A percentile compares a stretch with the other conserved stretches of the same genome.
Evolutionary conservation across 2,113 vertebrate genomes (phyloP).

Genomic region (Nymphicus hollandicus): DNA sequence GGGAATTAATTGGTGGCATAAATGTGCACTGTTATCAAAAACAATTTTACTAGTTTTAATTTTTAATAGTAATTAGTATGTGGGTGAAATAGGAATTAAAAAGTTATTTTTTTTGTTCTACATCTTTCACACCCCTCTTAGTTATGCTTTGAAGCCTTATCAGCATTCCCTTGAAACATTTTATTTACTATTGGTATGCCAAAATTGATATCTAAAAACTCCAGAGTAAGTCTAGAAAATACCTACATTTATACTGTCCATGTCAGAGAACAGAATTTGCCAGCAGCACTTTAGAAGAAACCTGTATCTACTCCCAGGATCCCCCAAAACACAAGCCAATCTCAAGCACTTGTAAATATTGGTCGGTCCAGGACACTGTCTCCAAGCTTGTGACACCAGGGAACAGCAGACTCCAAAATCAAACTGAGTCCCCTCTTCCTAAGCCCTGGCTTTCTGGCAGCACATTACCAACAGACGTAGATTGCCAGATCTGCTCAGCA

Average conservation of each 20-base stretch:
- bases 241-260: not conserved
- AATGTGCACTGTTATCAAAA: not conserved
- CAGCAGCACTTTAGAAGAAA: not conserved
- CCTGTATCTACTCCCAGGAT: not conserved
- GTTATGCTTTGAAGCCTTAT: not conserved
- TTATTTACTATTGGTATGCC: not conserved
- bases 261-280: not conserved
- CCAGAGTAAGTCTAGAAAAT: not conserved
- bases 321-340: not conserved
- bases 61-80: not conserved
- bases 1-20: not conserved
- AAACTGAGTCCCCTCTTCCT: not conserved
- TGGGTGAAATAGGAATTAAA: not conserved
- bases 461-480: fast-evolving
- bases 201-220: not conserved
- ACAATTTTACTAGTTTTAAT: not conserved
- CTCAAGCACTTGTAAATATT: not conserved
- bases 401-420: not conserved
- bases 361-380: not conserved
- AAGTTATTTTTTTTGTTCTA: not conserved
- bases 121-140: not conserved
- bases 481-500: not conserved
- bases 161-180: not conserved
- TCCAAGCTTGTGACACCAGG: not conserved
- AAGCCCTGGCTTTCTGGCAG: not conserved